Conservation (phyloP, 2,113 vertebrate genomes). For the Plotosus lineatus region DNA sequence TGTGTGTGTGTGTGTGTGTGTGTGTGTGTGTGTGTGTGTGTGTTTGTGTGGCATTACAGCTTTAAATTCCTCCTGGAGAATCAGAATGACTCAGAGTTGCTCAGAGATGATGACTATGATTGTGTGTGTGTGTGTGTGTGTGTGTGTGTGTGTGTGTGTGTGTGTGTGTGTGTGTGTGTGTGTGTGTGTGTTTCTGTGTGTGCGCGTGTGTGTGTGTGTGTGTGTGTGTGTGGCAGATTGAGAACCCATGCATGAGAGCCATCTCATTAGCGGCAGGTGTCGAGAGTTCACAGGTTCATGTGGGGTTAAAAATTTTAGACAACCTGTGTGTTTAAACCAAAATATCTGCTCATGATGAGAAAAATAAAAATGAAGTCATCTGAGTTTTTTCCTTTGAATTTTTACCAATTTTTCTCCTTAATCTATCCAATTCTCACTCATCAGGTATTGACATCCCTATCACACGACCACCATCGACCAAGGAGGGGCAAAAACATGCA, state of each 20-base stretch:
- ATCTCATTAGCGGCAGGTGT: conserved; percentile 19
- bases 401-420: no score
- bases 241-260: conserved; percentile 25
- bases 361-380: background rate
- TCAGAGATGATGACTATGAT: background rate
- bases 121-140: conserved; percentile 18
- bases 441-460: no score
- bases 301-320: conserved; percentile 1
- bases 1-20: background rate
- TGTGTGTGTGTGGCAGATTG: conserved; percentile 19
- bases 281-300: background rate
- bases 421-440: no score
- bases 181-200: conserved; percentile 20
- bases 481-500: no score
- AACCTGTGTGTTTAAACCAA: background rate
- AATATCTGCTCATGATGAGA: background rate
- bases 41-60: background rate
- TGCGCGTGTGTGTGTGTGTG: conserved; percentile 25
- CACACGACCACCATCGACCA: no score
- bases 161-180: conserved; percentile 16
- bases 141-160: conserved; percentile 24
- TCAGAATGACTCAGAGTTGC: conserved; percentile 5
- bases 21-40: no score
- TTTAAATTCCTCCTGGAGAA: background rate
- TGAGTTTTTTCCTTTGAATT: no score